These are phyloP conservation scores for Aldrovandia affinis DNA, from an alignment of 2,797 vertebrate species.

Conservation along the genomic window DNA sequence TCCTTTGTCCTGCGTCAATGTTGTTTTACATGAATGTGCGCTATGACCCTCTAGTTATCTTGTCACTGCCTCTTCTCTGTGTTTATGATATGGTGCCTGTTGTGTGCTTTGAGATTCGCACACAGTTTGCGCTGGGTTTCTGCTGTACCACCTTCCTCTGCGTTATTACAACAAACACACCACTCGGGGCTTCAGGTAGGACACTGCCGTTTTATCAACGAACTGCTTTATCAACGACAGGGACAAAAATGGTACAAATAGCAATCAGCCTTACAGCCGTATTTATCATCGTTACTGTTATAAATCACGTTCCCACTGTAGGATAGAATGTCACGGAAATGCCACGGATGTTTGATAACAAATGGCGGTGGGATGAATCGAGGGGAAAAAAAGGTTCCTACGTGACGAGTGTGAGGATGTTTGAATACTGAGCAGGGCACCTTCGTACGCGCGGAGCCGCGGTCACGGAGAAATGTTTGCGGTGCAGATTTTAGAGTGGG, in stretches of 20 bases:
- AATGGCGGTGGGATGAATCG: not conserved
- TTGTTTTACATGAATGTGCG: no score
- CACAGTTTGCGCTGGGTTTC: no score
- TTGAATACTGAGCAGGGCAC: not conserved
- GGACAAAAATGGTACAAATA: not conserved
- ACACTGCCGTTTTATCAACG: not conserved
- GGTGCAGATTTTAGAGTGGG: no score
- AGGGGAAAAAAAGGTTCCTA: not conserved
- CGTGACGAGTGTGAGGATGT: not conserved
- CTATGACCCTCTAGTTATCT: no score
- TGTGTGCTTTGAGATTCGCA: no score
- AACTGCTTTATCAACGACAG: not conserved
- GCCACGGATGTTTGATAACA: slow-evolving; percentile 11
- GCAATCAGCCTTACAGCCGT: not conserved
- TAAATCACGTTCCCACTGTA: slow-evolving; percentile 3
- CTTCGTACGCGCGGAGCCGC: no score
- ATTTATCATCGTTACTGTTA: not conserved
- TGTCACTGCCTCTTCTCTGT: no score
- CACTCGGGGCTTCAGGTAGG: not conserved
- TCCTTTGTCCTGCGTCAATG: no score
- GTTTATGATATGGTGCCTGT: no score
- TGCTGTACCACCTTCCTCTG: no score
- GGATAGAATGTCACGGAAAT: slow-evolving; percentile 3
- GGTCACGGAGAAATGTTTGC: no score
- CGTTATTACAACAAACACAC: not conserved